These are phyloP conservation scores for Drosophila meridiana DNA, from an alignment of 2,888 invertebrate genomes.

Conservation along the genomic window DNA sequence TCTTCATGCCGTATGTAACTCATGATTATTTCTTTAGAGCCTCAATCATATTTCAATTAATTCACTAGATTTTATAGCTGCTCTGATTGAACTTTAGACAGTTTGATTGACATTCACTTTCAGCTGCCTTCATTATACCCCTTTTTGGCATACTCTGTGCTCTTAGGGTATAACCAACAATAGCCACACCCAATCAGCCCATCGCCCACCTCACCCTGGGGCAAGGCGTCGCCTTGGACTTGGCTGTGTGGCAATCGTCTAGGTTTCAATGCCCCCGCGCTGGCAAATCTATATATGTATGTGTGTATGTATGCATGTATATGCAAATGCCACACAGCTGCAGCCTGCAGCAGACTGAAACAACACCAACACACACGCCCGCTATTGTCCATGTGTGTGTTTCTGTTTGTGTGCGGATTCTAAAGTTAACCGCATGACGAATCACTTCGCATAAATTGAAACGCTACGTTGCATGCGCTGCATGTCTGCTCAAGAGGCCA, in stretches of 20 bases:
- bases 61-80: not conserved
- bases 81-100: not conserved
- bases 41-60: not conserved
- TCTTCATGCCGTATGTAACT: not conserved
- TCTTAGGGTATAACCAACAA: not conserved
- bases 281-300: conserved; percentile 17
- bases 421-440: conserved; percentile 81
- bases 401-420: conserved; percentile 66
- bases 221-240: conserved; percentile 70
- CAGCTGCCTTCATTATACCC: not conserved
- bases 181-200: not conserved
- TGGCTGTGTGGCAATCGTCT: conserved; percentile 59
- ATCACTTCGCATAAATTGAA: conserved; percentile 81
- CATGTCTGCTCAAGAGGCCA: conserved; percentile 56
- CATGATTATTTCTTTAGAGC: not conserved
- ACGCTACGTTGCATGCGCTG: conserved; percentile 77
- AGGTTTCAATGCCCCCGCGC: conserved; percentile 71
- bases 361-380: conserved; percentile 44
- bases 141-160: not conserved
- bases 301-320: conserved; percentile 21
- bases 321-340: conserved; percentile 73
- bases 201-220: conserved; percentile 4
- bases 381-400: conserved; percentile 1
- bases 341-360: conserved; percentile 63
- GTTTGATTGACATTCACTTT: not conserved